Percentiles rank a stretch among this genome's conserved stretches.
phyloP scores from a whole-genome alignment of 2,888 invertebrate genomes.

The Leptura quadrifasciata region DNA sequence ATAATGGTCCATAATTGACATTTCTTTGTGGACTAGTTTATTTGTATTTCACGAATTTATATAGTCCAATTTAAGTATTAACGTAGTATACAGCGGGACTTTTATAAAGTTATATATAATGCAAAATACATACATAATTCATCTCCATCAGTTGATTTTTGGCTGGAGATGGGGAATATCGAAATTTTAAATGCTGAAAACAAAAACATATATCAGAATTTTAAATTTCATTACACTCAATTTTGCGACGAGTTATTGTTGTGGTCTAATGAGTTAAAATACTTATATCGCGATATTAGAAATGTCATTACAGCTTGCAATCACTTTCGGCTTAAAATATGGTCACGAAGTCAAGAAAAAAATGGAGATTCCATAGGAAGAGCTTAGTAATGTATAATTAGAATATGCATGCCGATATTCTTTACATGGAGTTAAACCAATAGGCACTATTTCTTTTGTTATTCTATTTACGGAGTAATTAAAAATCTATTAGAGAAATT shows the following conservation, averaged over 20 bases:
- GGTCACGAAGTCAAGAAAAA: not conserved
- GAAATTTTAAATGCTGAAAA: conserved; percentile 32
- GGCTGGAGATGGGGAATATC: conserved; percentile 27
- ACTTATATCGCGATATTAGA: not conserved
- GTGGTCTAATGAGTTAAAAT: conserved; percentile 7
- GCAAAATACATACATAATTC: conserved; percentile 38
- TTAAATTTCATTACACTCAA: not conserved
- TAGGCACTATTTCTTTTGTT: conserved; percentile 6
- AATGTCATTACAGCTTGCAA: conserved; percentile 5
- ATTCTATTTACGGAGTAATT: conserved; percentile 8
- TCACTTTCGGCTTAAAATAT: not conserved
- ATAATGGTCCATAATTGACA: conserved; percentile 41
- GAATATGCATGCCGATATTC: not conserved
- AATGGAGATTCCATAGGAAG: not conserved
- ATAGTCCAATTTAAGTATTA: not conserved
- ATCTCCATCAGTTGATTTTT: conserved; percentile 31
- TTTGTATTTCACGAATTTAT: conserved; percentile 9
- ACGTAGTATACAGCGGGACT: not conserved
- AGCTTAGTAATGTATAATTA: conserved; percentile 1
- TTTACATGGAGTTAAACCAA: not conserved
- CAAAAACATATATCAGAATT: conserved; percentile 36
- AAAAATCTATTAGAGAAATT: conserved; percentile 23
- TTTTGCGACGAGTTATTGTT: conserved; percentile 9
- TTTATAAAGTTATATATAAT: conserved; percentile 6
- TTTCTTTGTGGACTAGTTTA: conserved; percentile 11